Base-by-base conservation (phyloP, 2,113 vertebrate species). In the Nesospiza acunhae region DNA sequence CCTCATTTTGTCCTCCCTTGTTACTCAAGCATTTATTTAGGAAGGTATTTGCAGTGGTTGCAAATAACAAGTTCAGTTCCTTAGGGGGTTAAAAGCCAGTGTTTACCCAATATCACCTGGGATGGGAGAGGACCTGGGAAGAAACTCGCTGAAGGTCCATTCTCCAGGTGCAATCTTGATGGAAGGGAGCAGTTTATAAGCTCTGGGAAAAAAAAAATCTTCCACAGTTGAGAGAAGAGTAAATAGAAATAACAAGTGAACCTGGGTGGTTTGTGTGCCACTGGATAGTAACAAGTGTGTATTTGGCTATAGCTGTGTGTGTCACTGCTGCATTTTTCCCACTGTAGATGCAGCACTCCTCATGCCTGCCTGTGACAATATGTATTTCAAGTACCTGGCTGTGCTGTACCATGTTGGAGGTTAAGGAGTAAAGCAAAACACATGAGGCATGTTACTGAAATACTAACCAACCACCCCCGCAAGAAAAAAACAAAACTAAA, bases 131-230 rank as follows among this genome's bases (percentile, higher is more conserved):
- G 55, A 94, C 20, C 39, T 50, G 69, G 2, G 42, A 83, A 49
- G 20, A 82, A 47, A 39, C 10, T 26, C 15, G 3, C 0, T 0
- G 22, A 56, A 44, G 24, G 24, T 39, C 28, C 4, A 1, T 49
- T 74, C 46, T 41, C 49, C 19, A 67, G 28, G 26, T 19, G 1
- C 3, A 77, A 15, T 20, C 33, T 62, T 35, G 16, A 28, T 6
- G 30, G 58, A 70, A 39, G 2, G 9, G n/a, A 13, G 9, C 15
- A 46, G 50, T 33, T 84, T 56, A 28, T 4, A 1, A 87, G 31
- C 30, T 46, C 20, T 30, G 35, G 12, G 10, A 28, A 94, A 94
- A 28, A 94, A 94, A 87, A 87, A 58, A 31, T 4, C 21, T 68
- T 73, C 63, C 20, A 60, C 37, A 55, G 42, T 0, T 3, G 2